Percentiles rank a stretch among this genome's conserved stretches.
phyloP scores from a whole-genome alignment of 2,113 vertebrate genomes.

The Anolis sagrei region DNA sequence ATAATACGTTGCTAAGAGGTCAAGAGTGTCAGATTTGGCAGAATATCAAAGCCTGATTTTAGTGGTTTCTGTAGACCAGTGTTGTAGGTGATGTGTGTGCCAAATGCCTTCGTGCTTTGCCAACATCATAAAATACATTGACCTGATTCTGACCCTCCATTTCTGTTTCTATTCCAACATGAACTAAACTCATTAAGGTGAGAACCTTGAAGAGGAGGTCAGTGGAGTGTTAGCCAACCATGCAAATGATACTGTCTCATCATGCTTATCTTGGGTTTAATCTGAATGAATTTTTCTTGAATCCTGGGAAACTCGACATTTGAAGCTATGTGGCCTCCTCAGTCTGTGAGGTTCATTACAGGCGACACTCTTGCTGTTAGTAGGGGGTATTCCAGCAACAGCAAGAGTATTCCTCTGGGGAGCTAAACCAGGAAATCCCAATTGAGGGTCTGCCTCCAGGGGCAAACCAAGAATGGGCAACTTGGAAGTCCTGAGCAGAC shows the following conservation, averaged over 20 bases:
- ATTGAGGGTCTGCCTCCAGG: too few species aligned
- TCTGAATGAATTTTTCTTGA: not conserved
- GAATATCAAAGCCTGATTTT: slow-evolving; percentile 22
- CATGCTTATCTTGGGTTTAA: not conserved
- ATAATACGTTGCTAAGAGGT: not conserved
- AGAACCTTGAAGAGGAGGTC: slow-evolving; percentile 4
- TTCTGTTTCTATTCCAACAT: slow-evolving; percentile 3
- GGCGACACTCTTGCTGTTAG: too few species aligned
- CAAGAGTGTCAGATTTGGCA: slow-evolving; percentile 20
- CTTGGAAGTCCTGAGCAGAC: too few species aligned
- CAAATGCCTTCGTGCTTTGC: slow-evolving; percentile 9
- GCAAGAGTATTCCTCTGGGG: too few species aligned
- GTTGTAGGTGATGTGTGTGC: not conserved
- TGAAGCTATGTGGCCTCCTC: not conserved
- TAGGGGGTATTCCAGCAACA: too few species aligned
- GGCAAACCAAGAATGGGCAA: too few species aligned
- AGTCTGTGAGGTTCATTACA: not conserved
- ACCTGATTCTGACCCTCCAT: slow-evolving; percentile 24
- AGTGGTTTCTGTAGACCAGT: not conserved
- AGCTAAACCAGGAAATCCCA: too few species aligned
- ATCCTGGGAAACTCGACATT: not conserved
- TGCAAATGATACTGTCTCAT: not conserved
- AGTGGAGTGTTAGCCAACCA: not conserved
- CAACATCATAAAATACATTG: slow-evolving; percentile 18
- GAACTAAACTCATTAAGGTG: slow-evolving; percentile 16